Percentiles rank a stretch among this genome's conserved stretches.
These are phyloP conservation scores for Haliclystus octoradiatus DNA, from an alignment of 30 jellyfish, hydroid and myxozoan species.

Conservation along the genomic window DNA sequence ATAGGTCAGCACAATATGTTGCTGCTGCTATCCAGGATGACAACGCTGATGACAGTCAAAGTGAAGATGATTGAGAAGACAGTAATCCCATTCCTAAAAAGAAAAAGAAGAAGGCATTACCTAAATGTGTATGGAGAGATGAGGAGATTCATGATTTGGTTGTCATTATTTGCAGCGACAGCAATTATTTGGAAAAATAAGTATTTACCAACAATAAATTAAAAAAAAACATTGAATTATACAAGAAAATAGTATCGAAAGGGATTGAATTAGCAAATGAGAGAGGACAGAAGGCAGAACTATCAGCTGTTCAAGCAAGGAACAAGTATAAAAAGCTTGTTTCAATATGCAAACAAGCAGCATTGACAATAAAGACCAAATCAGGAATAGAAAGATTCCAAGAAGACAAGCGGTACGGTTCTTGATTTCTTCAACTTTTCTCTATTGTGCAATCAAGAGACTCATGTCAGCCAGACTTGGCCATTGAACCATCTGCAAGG, in stretches of 20 bases:
- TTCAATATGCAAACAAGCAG: conserved; percentile 30
- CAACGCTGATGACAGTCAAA: too few relatives aligned
- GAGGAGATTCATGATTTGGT: conserved; percentile 8
- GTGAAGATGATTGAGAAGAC: too few relatives aligned
- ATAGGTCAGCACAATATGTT: too few relatives aligned
- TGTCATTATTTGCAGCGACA: conserved; percentile 7
- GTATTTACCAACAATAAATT: conserved; percentile 37
- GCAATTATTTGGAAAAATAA: conserved; percentile 14
- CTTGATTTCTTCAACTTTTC: conserved; percentile 24
- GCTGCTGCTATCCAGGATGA: too few relatives aligned
- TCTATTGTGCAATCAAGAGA: conserved; percentile 34
- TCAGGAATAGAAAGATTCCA: conserved; percentile 28
- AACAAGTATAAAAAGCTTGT: conserved; percentile 21
- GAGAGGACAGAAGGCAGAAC: conserved; percentile 4
- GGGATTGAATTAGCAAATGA: conserved; percentile 1
- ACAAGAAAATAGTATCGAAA: conserved; percentile 7
- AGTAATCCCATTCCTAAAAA: too few relatives aligned
- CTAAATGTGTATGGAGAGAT: conserved; percentile 15
- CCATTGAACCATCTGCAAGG: conserved; percentile 17
- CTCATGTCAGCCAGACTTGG: conserved; percentile 29
- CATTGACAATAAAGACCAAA: conserved; percentile 16
- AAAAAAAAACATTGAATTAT: conserved; percentile 21
- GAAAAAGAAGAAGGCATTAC: background rate
- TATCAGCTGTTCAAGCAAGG: conserved; percentile 30
- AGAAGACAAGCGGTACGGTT: conserved; percentile 19